Evolutionary conservation across 2,888 invertebrate genomes (phyloP), one percentile per base, ranked within the genome.

Genomic region (Atethmia centrago): DNA sequence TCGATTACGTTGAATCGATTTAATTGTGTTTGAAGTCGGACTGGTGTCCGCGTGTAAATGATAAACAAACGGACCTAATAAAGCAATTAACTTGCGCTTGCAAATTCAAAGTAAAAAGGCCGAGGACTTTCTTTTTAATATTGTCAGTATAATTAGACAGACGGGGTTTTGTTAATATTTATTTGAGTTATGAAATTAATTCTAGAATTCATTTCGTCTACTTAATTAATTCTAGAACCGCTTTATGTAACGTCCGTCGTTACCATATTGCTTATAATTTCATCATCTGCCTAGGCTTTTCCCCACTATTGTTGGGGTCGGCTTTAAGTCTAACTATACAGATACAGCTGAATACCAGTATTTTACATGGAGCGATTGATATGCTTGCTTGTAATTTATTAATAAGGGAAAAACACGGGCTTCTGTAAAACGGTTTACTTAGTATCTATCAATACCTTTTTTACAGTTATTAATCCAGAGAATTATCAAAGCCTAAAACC

Each of bases 1-100:
- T 84, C 85, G 81, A 85, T 87, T 87, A 87, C 73, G 63, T 75
- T 77, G 70, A 85, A 79, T 81, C 79, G 77, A 77, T 81, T 71
- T 80, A 67, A 83, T 82, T 82, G 70, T 82, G 59, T 71, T 83
- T 71, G 64, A 42, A 71, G 70, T 76, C 72, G 63, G 71, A 79
- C 70, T 66, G 47, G 40, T 55, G 63, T 71, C 65, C 28, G 51
- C 64, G 67, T 69, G 68, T 74, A 36, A 69, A 77, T 71, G 65
- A 77, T 81, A 76, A 75, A 77, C 62, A 74, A 73, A 74, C 51
- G n/a, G 7, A 36, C 49, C 45, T 77, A 84, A 85, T 85, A 51
- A 76, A 77, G 69, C 66, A 82, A 77, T 79, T 59, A 51, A 63
- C 72, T 68, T 58, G 59, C 53, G 40, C 31, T 64, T 84, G 64